Base-by-base conservation (phyloP, 2,797 vertebrate species). In the Graptemys geographica region DNA sequence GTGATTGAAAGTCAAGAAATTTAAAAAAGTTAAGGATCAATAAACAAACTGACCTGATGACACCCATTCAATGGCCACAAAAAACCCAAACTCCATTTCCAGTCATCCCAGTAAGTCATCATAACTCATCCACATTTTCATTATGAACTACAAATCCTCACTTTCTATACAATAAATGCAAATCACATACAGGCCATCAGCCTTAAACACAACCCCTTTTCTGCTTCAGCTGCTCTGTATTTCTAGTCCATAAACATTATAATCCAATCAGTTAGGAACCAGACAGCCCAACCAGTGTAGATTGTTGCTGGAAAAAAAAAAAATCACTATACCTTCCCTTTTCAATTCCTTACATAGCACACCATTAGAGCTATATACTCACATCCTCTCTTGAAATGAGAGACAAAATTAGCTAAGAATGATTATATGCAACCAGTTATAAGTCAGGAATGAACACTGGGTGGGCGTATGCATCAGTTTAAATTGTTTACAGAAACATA, bases 391-490 rank as follows among this genome's bases (percentile, higher is more conserved):
- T 18, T 86, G 27, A 82, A 92, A 88, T 89, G 1, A 49, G 31
- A 18, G 16, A 9, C 27, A 57, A 27, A 76, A 88, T 81, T 31
- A 51, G 65, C 41, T 15, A 81, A n/a, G 11, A 72, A 16, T 11
- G 41, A 83, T 18, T 52, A 25, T n/a, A 37, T 5, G 57, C 25
- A 89, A 41, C 6, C 27, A 18, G 27, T 55, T 80, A 57, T 51
- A 1, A 0, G 53, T 78, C 55, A 53, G 47, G 37, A n/a, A 31
- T 0, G 1, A 33, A 52, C 19, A 49, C 21, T 52, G 13, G 47
- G n/a, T 16, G 56, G 11, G 51, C 9, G 37, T 87, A 86, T 51
- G 16, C 31, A 69, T 88, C 79, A 8, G 44, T 51, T 93, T 87
- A 74, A 83, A 21, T 59, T 86, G 6, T 52, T 25, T 55, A 47